phyloP scores from a whole-genome alignment of 2,888 invertebrate genomes.

The Morpho achilles region DNA sequence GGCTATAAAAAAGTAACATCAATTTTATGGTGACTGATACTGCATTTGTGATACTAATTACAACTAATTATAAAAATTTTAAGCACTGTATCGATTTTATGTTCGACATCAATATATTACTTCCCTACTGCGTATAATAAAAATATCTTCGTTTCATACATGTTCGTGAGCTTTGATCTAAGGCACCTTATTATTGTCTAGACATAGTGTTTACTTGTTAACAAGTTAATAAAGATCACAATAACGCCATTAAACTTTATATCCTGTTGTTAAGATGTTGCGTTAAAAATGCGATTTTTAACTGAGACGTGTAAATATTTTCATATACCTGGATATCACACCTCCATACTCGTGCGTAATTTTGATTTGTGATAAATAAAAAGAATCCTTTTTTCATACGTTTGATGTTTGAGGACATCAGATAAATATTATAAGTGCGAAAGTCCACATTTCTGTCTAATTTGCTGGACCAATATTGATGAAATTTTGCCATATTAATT shows the following conservation, averaged over 20 bases:
- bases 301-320: constrained; percentile 13
- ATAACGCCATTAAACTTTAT: constrained; percentile 30
- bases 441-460: no score
- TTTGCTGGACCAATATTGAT: no score
- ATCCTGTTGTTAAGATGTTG: constrained; percentile 21
- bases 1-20: constrained; percentile 14
- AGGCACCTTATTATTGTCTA: constrained; percentile 29
- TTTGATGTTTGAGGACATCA: no score
- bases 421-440: no score
- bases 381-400: no score
- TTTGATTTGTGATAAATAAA: no score
- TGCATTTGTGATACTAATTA: constrained; percentile 27
- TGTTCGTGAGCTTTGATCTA: constrained; percentile 26
- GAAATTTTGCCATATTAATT: no score
- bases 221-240: constrained; percentile 31
- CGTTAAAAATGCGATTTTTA: constrained; percentile 21
- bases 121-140: constrained; percentile 29
- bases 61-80: constrained; percentile 27
- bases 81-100: constrained; percentile 30
- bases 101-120: constrained; percentile 24
- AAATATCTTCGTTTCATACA: constrained; percentile 33
- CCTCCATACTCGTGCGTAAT: no score
- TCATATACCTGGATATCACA: neutral
- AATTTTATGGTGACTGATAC: constrained; percentile 7
- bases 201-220: constrained; percentile 30